Conservation (phyloP, 2,113 vertebrate genomes). For the Promerops cafer region DNA sequence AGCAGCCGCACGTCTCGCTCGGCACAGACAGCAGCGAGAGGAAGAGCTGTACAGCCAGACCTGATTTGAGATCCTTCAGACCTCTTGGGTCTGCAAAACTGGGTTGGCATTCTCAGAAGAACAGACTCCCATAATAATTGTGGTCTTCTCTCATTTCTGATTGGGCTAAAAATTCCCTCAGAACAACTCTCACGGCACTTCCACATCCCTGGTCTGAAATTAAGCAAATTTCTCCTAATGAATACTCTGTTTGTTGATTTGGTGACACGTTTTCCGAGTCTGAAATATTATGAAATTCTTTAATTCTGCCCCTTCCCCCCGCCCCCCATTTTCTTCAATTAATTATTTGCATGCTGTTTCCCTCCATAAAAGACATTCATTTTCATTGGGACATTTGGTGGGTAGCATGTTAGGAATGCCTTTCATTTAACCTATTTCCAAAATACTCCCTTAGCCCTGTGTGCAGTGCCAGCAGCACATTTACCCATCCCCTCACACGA, state of each 20-base stretch:
- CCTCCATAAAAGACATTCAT: background rate
- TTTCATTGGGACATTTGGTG: background rate
- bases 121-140: constrained; percentile 54
- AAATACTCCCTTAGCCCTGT: background rate
- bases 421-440: constrained; percentile 37
- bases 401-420: background rate
- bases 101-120: constrained; percentile 59
- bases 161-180: constrained; percentile 35
- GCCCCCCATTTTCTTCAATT: background rate
- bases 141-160: constrained; percentile 5
- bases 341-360: background rate
- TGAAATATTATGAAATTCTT: constrained; percentile 13
- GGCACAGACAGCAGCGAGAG: background rate
- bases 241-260: constrained; percentile 54
- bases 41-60: constrained; percentile 1
- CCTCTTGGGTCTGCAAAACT: constrained; percentile 53
- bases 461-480: background rate
- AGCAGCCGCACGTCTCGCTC: background rate
- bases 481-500: fast-evolving
- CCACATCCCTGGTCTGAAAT: constrained; percentile 54
- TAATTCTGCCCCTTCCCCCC: background rate
- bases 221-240: constrained; percentile 48
- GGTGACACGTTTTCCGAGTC: background rate
- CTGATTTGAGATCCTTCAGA: constrained; percentile 52
- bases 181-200: constrained; percentile 25